Conservation (phyloP, 2,797 vertebrate genomes). For the Valencia hispanica region DNA sequence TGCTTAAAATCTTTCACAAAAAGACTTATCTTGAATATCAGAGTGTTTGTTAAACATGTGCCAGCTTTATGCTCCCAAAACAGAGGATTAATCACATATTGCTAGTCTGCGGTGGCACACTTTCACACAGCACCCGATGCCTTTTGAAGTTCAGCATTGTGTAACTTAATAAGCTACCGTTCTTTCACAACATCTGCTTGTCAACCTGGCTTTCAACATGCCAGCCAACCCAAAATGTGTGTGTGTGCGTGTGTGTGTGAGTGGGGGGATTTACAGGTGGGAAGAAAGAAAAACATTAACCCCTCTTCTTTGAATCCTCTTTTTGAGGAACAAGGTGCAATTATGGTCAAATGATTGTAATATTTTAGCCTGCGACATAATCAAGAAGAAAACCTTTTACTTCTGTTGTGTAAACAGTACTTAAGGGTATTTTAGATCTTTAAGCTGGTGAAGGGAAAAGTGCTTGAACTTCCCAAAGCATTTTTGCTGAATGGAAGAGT, state of each 20-base stretch:
- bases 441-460: constrained; percentile 45
- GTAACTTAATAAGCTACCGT: constrained; percentile 82
- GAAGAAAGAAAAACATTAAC: constrained; percentile 60
- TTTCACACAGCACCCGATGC: constrained; percentile 67
- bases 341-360: constrained; percentile 68
- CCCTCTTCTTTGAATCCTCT: constrained; percentile 47
- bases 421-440: constrained; percentile 53
- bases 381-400: constrained; percentile 56
- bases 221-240: constrained; percentile 56
- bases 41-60: constrained; percentile 62
- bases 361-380: constrained; percentile 67
- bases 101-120: constrained; percentile 53
- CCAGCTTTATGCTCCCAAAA: constrained; percentile 62
- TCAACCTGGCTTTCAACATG: constrained; percentile 78
- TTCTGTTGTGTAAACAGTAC: constrained; percentile 64
- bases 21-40: constrained; percentile 44
- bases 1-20: constrained; percentile 33
- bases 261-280: constrained; percentile 43
- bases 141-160: constrained; percentile 74
- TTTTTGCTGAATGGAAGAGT: constrained; percentile 39
- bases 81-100: constrained; percentile 73
- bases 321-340: constrained; percentile 64
- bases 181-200: constrained; percentile 83
- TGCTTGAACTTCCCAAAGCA: constrained; percentile 40
- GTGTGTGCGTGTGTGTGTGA: neutral